A percentile compares a stretch with the other conserved stretches of the same genome.
phyloP scores from a whole-genome alignment of 2,797 vertebrate species.

The Melanogrammus aeglefinus region DNA sequence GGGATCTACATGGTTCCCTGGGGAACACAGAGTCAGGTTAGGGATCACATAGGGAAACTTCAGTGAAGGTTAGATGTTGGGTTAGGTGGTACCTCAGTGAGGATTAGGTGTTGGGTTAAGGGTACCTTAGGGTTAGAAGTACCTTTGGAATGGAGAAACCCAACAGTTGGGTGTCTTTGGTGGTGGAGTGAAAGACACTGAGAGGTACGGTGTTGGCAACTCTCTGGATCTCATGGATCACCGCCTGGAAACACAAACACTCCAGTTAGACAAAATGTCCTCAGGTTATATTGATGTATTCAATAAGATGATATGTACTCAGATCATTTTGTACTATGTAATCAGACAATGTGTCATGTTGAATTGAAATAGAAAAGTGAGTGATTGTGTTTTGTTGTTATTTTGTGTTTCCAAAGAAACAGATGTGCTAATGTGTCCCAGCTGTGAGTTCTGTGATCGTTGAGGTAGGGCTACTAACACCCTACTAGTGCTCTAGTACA shows the following conservation, averaged over 20 bases:
- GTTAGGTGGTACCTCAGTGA: too few species aligned
- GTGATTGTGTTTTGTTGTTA: background rate
- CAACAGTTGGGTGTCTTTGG: constrained; percentile 44
- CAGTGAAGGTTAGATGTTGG: too few species aligned
- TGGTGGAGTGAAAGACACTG: constrained; percentile 56
- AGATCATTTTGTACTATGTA: background rate
- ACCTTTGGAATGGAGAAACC: background rate
- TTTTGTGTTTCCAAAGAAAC: background rate
- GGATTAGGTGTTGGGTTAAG: background rate
- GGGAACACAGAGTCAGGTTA: background rate
- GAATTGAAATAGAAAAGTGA: background rate
- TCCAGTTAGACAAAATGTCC: background rate
- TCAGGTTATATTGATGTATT: background rate
- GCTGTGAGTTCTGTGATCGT: too few species aligned
- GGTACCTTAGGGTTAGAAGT: background rate
- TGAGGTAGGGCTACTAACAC: background rate
- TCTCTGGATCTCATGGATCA: constrained; percentile 60
- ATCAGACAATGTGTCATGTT: background rate
- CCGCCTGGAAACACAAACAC: constrained; percentile 33
- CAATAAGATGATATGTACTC: background rate
- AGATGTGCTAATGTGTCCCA: too few species aligned
- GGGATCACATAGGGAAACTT: background rate
- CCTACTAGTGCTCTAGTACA: background rate
- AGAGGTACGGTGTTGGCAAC: constrained; percentile 46
- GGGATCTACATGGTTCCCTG: constrained; percentile 33